These are phyloP conservation scores for Zaprionus kolodkinae DNA, from an alignment of 1,140 invertebrate species.

Conservation along the genomic window DNA sequence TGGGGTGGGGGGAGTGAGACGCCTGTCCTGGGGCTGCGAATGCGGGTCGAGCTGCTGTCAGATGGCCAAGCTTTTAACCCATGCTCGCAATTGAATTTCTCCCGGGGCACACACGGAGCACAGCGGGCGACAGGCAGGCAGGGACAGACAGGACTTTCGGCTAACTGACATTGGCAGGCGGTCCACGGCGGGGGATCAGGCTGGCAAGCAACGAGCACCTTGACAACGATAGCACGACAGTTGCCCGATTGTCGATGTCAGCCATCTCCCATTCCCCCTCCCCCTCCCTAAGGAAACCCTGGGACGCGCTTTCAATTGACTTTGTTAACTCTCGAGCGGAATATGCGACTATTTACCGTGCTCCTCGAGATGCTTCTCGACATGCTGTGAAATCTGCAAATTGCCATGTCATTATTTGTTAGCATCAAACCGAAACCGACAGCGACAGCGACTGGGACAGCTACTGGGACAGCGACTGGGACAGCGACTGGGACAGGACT, in stretches of 20 bases:
- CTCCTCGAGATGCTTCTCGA: constrained; percentile 32
- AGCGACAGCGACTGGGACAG: constrained; percentile 23
- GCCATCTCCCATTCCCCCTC: not conserved
- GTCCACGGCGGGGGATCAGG: constrained; percentile 47
- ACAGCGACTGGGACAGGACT: constrained; percentile 29
- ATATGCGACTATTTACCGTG: constrained; percentile 45
- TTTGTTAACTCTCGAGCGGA: constrained; percentile 71
- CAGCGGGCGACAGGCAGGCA: constrained; percentile 12
- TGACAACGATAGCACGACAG: constrained; percentile 61
- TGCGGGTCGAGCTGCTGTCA: constrained; percentile 49
- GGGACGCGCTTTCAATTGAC: constrained; percentile 61
- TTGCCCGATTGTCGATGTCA: constrained; percentile 11
- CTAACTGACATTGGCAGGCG: constrained; percentile 75
- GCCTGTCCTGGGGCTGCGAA: not conserved
- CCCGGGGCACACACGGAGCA: constrained; percentile 12
- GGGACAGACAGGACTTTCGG: constrained; percentile 52
- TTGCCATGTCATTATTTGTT: constrained; percentile 84
- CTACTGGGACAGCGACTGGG: constrained; percentile 11
- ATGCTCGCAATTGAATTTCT: constrained; percentile 52
- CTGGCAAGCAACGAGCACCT: constrained; percentile 55
- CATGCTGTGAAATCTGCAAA: constrained; percentile 84
- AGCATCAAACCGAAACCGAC: constrained; percentile 68
- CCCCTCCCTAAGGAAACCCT: constrained; percentile 59
- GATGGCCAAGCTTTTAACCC: constrained; percentile 52
- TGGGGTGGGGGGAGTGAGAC: not conserved